Conservation (phyloP, 2,888 invertebrate genomes). For the Formica aserva region DNA sequence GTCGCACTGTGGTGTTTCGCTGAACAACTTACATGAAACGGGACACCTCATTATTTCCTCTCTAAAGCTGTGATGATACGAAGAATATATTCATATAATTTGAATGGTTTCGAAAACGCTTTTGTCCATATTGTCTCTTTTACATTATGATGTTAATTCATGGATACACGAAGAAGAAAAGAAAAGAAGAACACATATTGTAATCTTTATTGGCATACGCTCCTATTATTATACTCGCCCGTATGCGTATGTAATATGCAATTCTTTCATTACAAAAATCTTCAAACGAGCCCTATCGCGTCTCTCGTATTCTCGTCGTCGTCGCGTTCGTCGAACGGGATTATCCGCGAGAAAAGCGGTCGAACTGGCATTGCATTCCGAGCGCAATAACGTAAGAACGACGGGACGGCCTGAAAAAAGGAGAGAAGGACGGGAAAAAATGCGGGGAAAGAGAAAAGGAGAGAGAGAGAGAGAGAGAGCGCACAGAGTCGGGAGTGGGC, state of each 20-base stretch:
- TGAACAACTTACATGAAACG: background rate
- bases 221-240: conserved; percentile 18
- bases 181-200: background rate
- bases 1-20: background rate
- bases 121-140: background rate
- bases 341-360: conserved; percentile 25
- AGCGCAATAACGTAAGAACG: conserved; percentile 38
- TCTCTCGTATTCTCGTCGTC: conserved; percentile 15
- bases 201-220: background rate
- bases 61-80: background rate
- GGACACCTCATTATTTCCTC: background rate
- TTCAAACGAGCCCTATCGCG: conserved; percentile 5
- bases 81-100: background rate
- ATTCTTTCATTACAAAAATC: conserved; percentile 22
- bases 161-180: background rate
- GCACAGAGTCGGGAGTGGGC: conserved; percentile 34
- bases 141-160: background rate
- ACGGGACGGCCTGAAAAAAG: conserved; percentile 35
- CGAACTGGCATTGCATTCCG: conserved; percentile 30
- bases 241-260: background rate
- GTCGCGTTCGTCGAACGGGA: conserved; percentile 8
- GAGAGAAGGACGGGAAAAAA: conserved; percentile 47
- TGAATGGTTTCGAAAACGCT: background rate
- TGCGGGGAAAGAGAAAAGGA: conserved; percentile 23
- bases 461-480: conserved; percentile 8